Evolutionary conservation across 2,888 invertebrate genomes (phyloP).

Genomic region (Diaphora mendica): DNA sequence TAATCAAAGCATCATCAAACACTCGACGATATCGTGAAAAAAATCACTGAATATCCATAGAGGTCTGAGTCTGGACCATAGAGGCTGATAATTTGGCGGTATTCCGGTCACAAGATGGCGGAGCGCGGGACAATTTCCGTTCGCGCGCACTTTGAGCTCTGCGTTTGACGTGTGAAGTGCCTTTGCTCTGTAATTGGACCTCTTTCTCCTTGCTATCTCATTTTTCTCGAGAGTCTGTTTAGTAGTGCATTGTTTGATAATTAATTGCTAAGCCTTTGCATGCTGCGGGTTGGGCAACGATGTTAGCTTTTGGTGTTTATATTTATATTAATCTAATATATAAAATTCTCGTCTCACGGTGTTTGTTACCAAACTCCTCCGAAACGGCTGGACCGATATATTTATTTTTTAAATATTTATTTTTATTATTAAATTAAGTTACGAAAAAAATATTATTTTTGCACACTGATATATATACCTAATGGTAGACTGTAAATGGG

Average conservation of each 20-base stretch:
- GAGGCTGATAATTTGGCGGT: conserved; percentile 47
- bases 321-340: background rate
- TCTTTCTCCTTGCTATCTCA: conserved; percentile 32
- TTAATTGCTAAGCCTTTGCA: conserved; percentile 28
- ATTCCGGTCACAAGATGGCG: conserved; percentile 39
- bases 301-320: background rate
- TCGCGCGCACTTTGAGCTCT: conserved; percentile 28
- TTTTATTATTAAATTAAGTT: too few species aligned
- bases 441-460: too few species aligned
- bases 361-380: too few species aligned
- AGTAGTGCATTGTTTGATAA: conserved; percentile 36
- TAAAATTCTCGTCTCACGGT: too few species aligned
- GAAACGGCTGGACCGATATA: too few species aligned
- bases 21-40: conserved; percentile 18
- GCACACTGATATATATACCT: too few species aligned
- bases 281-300: conserved; percentile 25
- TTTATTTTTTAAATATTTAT: too few species aligned
- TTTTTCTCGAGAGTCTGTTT: conserved; percentile 33
- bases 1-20: conserved; percentile 17
- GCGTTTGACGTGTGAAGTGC: conserved; percentile 43
- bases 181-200: conserved; percentile 52
- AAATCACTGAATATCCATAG: conserved; percentile 42
- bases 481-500: too few species aligned
- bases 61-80: conserved; percentile 22
- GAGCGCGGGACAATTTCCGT: conserved; percentile 29